Conservation (phyloP, 2,113 vertebrate species). For the Sinocyclocheilus grahami region DNA sequence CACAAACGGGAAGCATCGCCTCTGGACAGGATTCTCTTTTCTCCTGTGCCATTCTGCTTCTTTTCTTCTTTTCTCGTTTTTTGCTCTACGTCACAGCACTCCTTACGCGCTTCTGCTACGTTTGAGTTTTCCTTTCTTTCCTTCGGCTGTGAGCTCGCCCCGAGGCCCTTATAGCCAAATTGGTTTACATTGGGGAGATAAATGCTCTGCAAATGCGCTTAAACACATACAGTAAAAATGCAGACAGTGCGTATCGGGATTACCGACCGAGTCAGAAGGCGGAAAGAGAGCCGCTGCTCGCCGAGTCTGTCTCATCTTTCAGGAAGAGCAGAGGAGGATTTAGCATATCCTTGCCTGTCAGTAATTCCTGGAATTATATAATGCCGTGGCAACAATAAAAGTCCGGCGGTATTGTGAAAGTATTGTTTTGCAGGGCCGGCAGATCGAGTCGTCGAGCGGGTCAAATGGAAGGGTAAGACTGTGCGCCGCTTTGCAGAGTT, state of each 20-base stretch:
- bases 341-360: constrained; percentile 73
- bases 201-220: constrained; percentile 83
- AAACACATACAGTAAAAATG: constrained; percentile 80
- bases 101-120: constrained; percentile 74
- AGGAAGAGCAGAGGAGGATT: constrained; percentile 74
- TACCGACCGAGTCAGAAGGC: constrained; percentile 74
- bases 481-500: constrained; percentile 14
- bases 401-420: constrained; percentile 70
- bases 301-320: constrained; percentile 76
- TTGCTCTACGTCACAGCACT: constrained; percentile 56
- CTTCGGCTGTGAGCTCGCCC: constrained; percentile 70
- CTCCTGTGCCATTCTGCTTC: constrained; percentile 64
- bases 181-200: constrained; percentile 82
- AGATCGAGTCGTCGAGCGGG: constrained; percentile 62
- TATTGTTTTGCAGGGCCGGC: constrained; percentile 75
- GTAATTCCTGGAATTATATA: constrained; percentile 78
- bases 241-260: constrained; percentile 82
- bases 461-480: constrained; percentile 14
- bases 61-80: constrained; percentile 65
- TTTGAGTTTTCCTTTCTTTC: constrained; percentile 74
- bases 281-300: constrained; percentile 73
- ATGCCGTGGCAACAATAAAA: constrained; percentile 74
- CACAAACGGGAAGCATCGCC: constrained; percentile 73
- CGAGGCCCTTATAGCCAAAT: constrained; percentile 78
- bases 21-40: constrained; percentile 66